Conservation (phyloP, 2,797 vertebrate genomes). For the Enteromius unitaeniatus region DNA sequence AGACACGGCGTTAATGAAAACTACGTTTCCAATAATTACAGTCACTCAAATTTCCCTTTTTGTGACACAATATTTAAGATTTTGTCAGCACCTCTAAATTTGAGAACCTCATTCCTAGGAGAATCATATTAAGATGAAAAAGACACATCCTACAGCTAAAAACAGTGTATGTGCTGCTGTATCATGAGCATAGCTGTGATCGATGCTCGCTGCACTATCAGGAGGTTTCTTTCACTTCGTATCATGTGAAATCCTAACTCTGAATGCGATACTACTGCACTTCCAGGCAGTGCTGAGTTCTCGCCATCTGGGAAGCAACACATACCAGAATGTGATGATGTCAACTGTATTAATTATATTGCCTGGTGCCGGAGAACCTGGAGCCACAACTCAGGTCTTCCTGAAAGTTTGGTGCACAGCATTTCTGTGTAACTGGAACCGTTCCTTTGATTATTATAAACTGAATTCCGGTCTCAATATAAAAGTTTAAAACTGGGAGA, state of each 20-base stretch:
- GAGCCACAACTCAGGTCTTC: slow-evolving; percentile 20
- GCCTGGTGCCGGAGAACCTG: slow-evolving; percentile 47
- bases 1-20: no score
- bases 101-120: not conserved
- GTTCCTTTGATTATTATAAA: slow-evolving; percentile 7
- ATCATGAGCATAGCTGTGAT: slow-evolving; percentile 14
- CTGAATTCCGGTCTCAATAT: not conserved
- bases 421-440: slow-evolving; percentile 16
- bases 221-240: slow-evolving; percentile 25
- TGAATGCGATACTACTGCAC: slow-evolving; percentile 23
- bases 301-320: slow-evolving; percentile 28
- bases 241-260: slow-evolving; percentile 39
- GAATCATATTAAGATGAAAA: not conserved
- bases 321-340: slow-evolving; percentile 43
- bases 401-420: slow-evolving; percentile 7
- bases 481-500: not conserved
- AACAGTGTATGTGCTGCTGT: not conserved
- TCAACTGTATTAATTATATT: slow-evolving; percentile 48
- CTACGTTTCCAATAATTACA: not conserved
- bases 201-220: slow-evolving; percentile 19
- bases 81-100: not conserved
- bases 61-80: not conserved
- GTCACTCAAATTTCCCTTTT: not conserved
- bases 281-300: slow-evolving; percentile 9
- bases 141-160: not conserved